Conservation (phyloP, 2,113 vertebrate genomes). For the Coryphaenoides rupestris region DNA sequence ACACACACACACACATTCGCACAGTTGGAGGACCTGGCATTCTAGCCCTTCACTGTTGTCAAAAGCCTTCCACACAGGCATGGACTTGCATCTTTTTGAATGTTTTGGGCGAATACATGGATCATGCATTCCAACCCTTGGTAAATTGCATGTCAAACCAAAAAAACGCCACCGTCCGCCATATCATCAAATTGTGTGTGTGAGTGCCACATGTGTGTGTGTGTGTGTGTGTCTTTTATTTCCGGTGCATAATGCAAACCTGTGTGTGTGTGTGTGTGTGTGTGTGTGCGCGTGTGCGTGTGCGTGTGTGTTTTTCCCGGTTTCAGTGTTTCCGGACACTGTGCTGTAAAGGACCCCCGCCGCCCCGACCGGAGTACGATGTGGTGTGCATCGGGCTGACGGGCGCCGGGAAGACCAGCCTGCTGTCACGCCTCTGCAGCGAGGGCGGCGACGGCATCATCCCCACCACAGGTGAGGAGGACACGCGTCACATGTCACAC, state of each 20-base stretch:
- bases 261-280: not conserved
- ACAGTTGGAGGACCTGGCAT: not conserved
- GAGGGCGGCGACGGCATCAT: slow-evolving; percentile 84
- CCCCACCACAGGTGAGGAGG: slow-evolving; percentile 87
- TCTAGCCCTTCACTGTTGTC: not conserved
- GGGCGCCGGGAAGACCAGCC: slow-evolving; percentile 92
- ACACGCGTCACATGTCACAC: too few relatives aligned
- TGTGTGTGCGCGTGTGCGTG: too few relatives aligned
- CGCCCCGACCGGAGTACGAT: slow-evolving; percentile 92
- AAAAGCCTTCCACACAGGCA: too few relatives aligned
- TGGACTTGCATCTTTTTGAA: too few relatives aligned
- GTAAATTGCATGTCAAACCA: too few relatives aligned
- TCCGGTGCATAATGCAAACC: not conserved
- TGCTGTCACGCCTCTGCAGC: slow-evolving; percentile 89
- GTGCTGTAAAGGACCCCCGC: slow-evolving; percentile 96
- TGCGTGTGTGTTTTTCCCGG: not conserved
- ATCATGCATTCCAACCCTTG: too few relatives aligned
- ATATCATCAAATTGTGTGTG: too few relatives aligned
- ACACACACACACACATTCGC: not conserved
- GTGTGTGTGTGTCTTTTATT: too few relatives aligned
- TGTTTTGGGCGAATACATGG: too few relatives aligned
- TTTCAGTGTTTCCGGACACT: slow-evolving; percentile 93
- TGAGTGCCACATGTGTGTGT: too few relatives aligned
- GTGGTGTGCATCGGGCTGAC: slow-evolving; percentile 97
- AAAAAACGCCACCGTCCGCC: too few relatives aligned